phyloP scores from a whole-genome alignment of 2,113 vertebrate genomes.

The Anolis carolinensis region DNA sequence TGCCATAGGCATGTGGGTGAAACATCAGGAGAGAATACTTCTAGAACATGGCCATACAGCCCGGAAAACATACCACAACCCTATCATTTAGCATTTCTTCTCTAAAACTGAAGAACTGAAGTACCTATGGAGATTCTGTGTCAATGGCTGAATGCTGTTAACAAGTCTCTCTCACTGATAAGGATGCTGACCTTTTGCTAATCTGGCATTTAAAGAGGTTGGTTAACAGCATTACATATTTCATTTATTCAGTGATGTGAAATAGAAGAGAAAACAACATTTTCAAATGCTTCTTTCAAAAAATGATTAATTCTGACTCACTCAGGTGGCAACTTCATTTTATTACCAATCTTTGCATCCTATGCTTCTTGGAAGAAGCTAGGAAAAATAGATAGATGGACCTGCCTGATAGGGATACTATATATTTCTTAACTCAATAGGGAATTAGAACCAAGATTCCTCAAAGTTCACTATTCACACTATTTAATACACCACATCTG shows the following conservation, averaged over 20 bases:
- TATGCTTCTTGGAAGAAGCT: neutral
- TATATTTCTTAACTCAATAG: neutral
- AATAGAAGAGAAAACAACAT: slow-evolving; percentile 38
- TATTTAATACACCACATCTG: neutral
- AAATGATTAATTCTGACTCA: slow-evolving; percentile 12
- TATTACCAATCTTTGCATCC: neutral
- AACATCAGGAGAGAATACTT: no score
- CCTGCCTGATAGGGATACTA: neutral
- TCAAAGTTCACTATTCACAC: neutral
- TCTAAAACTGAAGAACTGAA: neutral
- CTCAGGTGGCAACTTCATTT: slow-evolving; percentile 17
- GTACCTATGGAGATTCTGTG: slow-evolving; percentile 18
- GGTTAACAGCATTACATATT: neutral
- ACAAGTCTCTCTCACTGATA: neutral
- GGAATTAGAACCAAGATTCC: neutral
- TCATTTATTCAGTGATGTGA: slow-evolving; percentile 15
- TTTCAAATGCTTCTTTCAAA: slow-evolving; percentile 18
- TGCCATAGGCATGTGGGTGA: no score
- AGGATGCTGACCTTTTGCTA: slow-evolving; percentile 17
- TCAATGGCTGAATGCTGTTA: neutral
- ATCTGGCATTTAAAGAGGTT: slow-evolving; percentile 9
- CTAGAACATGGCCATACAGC: no score
- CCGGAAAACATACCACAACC: no score
- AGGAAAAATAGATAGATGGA: neutral
- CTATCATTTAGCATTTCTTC: neutral